Evolutionary conservation across 2,113 vertebrate genomes (phyloP).

Genomic region (Dolichotis patagonum): DNA sequence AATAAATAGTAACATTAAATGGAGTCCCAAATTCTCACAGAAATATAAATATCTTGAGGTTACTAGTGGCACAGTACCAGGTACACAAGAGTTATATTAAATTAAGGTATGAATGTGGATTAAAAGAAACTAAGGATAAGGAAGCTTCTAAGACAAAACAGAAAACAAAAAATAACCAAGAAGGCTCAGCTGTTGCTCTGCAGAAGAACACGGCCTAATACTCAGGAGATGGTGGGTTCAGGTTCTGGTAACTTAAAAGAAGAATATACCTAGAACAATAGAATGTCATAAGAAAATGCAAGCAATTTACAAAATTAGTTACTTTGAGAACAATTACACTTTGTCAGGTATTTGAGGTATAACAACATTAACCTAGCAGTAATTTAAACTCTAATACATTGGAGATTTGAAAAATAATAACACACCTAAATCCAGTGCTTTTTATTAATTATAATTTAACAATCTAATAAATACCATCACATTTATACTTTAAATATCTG

Average conservation of each 20-base stretch:
- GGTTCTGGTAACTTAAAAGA: not conserved
- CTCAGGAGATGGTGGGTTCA: not conserved
- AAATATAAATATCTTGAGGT: not conserved
- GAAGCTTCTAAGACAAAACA: not conserved
- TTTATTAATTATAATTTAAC: not conserved
- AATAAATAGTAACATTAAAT: not conserved
- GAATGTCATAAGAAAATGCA: not conserved
- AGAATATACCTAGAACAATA: not conserved
- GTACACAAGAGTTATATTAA: not conserved
- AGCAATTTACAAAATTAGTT: not conserved
- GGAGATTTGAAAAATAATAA: not conserved
- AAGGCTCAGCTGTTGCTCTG: not conserved
- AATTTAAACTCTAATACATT: not conserved
- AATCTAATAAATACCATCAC: not conserved
- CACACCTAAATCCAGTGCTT: not conserved
- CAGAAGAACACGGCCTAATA: not conserved
- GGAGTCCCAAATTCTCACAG: not conserved
- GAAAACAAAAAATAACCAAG: not conserved
- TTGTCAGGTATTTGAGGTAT: not conserved
- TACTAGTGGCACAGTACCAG: not conserved
- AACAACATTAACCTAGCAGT: not conserved
- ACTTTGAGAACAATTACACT: not conserved
- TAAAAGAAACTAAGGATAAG: not conserved
- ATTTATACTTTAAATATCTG: not conserved
- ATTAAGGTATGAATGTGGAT: not conserved